Evolutionary conservation across 2,113 vertebrate genomes (phyloP).

Genomic region (Amphiprion ocellaris): DNA sequence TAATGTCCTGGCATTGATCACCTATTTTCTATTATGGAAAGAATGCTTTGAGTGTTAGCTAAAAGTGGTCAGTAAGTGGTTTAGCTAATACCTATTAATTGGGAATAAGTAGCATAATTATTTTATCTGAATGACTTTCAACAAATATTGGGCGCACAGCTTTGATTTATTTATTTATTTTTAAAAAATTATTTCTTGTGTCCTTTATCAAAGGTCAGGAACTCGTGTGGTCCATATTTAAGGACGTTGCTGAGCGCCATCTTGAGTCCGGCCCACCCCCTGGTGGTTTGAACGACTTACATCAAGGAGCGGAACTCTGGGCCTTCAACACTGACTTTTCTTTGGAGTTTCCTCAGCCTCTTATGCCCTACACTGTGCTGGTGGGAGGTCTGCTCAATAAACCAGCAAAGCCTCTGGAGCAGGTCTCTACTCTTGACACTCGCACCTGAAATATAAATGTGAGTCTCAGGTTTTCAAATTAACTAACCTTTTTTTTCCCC

Average conservation of each 20-base stretch:
- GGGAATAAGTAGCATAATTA: too few species aligned
- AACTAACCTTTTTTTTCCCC: background rate
- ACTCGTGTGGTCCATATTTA: conserved; percentile 56
- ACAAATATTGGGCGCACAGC: too few species aligned
- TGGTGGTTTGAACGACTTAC: conserved; percentile 71
- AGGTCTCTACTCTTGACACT: conserved; percentile 62
- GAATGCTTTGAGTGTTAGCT: too few species aligned
- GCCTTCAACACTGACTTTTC: conserved; percentile 84
- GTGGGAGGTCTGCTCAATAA: conserved; percentile 82
- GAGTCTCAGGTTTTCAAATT: background rate
- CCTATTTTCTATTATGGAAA: too few species aligned
- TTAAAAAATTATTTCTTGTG: background rate
- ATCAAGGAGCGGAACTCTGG: conserved; percentile 82
- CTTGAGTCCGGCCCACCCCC: conserved; percentile 65
- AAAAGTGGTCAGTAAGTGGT: too few species aligned
- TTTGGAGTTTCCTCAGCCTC: conserved; percentile 81
- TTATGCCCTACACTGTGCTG: conserved; percentile 81
- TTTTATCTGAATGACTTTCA: too few species aligned
- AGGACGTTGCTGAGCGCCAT: conserved; percentile 71
- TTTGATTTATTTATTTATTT: background rate
- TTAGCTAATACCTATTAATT: too few species aligned
- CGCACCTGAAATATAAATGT: background rate
- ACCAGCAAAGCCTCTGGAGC: conserved; percentile 66
- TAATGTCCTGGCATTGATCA: too few species aligned
- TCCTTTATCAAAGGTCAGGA: conserved; percentile 47